Base-by-base conservation (phyloP, 2,113 vertebrate species). In the Monopterus albus region DNA sequence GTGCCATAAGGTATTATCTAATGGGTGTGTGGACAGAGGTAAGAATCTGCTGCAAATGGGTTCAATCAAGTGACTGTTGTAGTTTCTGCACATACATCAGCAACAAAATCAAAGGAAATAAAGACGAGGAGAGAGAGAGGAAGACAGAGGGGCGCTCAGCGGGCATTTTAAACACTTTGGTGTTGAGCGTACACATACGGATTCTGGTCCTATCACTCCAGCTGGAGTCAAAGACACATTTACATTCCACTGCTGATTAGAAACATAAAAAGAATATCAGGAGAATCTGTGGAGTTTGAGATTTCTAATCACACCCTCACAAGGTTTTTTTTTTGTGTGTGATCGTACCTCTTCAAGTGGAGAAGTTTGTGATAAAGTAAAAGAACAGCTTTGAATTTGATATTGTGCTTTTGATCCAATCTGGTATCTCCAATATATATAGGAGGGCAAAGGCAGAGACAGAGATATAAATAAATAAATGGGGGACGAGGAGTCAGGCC, bases 31-130 rank as follows among this genome's bases (percentile, higher is more conserved):
- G 68, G 80, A 63, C 52, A 11, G 78, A 86, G 88, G 83, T 81
- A 65, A 64, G 78, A 84, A 78, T 80, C 78, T 87, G 35, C 52
- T 64, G 76, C 86, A 85, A 93, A 93, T 93, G 79, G 72, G 82
- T 91, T 89, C 84, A 92, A 91, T 93, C 90, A 92, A 86, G 80
- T 79, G 73, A 94, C 83, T 85, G 86, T 83, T 82, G 63, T 66
- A 66, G 85, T 82, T 81, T 75, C 72, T 76, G 79, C 75, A 84
- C 75, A 49, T 67, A 83, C 59, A 78, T 84, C 84, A 91, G 68
- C 69, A 55, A 59, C 73, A 72, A 61, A 61, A 66, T 66, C 46
- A 35, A 67, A 51, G 51, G 21, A 42, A 23, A 51, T 36, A 68
- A 71, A 47, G 47, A n/a, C n/a, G 56, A 68, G 74, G 5, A 5